Evolutionary conservation across 2,888 invertebrate species (phyloP).

Genomic region (Mythimna impura): DNA sequence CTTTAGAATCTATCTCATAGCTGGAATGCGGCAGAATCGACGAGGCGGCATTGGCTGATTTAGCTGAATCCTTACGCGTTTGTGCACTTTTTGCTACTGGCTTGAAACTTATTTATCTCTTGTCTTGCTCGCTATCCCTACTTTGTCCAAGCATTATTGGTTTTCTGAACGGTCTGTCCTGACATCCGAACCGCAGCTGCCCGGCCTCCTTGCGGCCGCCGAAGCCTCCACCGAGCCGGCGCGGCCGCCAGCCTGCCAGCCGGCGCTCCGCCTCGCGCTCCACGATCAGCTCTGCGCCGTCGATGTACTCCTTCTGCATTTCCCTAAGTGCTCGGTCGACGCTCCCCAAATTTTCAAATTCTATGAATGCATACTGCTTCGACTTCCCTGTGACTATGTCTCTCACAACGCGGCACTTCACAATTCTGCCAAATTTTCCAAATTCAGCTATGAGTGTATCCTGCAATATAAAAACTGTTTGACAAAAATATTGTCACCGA

Average conservation of each 20-base stretch:
- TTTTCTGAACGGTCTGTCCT: constrained; percentile 93
- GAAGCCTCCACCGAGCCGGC: constrained; percentile 96
- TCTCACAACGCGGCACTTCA: constrained; percentile 92
- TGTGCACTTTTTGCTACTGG: not conserved
- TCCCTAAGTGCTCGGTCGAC: constrained; percentile 91
- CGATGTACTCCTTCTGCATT: constrained; percentile 91
- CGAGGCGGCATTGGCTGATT: no score
- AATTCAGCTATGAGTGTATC: constrained; percentile 90
- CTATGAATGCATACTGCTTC: constrained; percentile 96
- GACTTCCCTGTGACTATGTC: constrained; percentile 96
- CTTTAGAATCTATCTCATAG: no score
- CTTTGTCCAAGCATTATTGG: constrained; percentile 82
- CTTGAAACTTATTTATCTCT: constrained; percentile 18
- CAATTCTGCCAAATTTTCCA: constrained; percentile 92
- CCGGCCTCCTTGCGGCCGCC: constrained; percentile 96
- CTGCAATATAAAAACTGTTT: constrained; percentile 70
- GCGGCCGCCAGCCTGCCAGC: constrained; percentile 95
- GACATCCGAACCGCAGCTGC: constrained; percentile 96
- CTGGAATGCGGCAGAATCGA: no score
- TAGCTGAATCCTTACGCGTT: no score
- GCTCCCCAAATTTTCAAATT: constrained; percentile 91
- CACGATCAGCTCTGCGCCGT: constrained; percentile 92
- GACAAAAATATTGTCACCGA: not conserved
- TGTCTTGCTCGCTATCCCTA: constrained; percentile 28
- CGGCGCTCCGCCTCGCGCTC: constrained; percentile 94